Evolutionary conservation across 2,888 invertebrate species (phyloP).

Genomic region (Sycophila texana): DNA sequence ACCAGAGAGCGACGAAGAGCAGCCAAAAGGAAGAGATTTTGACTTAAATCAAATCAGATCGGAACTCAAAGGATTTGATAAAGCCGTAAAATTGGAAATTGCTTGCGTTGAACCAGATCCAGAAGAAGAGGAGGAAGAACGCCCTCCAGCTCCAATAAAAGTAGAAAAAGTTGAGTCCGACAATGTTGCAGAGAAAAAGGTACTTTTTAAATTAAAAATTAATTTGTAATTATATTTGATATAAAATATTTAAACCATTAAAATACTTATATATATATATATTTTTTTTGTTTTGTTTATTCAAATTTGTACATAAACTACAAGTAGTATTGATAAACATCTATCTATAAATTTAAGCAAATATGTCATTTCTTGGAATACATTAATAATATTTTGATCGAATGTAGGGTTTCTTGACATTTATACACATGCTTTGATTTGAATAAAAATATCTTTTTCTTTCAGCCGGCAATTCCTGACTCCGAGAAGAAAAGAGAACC

Average conservation of each 20-base stretch:
- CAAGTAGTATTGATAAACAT: too few relatives aligned
- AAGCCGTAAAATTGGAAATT: conserved; percentile 78
- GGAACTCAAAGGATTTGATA: conserved; percentile 87
- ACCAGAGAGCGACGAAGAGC: conserved; percentile 77
- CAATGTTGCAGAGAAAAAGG: conserved; percentile 41
- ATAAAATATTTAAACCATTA: too few relatives aligned
- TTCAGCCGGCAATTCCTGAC: conserved; percentile 59
- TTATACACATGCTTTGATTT: too few relatives aligned
- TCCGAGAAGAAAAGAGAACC: conserved; percentile 67
- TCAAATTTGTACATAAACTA: too few relatives aligned
- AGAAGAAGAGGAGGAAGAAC: conserved; percentile 74
- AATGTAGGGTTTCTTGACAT: too few relatives aligned
- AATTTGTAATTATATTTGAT: too few relatives aligned
- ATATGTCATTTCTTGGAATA: too few relatives aligned
- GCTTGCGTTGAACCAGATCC: conserved; percentile 75
- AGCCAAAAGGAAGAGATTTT: conserved; percentile 84
- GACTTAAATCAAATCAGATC: conserved; percentile 91
- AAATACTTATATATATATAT: too few relatives aligned
- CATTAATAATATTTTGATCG: too few relatives aligned
- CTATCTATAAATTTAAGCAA: too few relatives aligned
- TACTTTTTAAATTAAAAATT: background rate
- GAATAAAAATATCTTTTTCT: background rate
- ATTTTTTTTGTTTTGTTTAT: too few relatives aligned
- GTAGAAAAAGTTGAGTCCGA: conserved; percentile 48
- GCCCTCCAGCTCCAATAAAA: background rate